These are phyloP conservation scores for Entomobrya multifasciata DNA, from an alignment of 2,888 invertebrate species.

Conservation along the genomic window DNA sequence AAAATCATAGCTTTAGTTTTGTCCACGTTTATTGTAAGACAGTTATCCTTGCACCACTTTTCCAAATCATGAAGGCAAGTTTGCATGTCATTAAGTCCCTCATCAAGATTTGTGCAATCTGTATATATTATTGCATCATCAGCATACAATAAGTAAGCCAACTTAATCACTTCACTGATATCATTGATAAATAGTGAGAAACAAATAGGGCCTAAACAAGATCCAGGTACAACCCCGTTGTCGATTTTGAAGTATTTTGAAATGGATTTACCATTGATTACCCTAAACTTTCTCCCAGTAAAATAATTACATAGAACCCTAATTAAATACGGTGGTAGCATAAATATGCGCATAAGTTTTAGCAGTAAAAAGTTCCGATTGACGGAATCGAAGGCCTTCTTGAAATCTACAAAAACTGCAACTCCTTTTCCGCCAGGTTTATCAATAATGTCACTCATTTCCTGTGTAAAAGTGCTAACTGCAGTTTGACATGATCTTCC, in stretches of 20 bases:
- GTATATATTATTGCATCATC: slow-evolving; percentile 26
- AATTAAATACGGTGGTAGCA: background rate
- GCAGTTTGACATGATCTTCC: background rate
- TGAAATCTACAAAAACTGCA: slow-evolving; percentile 28
- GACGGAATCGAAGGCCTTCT: slow-evolving; percentile 20
- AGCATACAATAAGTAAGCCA: slow-evolving; percentile 13
- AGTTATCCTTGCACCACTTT: slow-evolving; percentile 9
- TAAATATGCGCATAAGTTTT: slow-evolving; percentile 28
- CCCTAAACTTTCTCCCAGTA: background rate
- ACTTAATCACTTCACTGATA: background rate
- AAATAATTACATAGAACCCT: background rate
- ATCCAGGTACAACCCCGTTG: background rate
- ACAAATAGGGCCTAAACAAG: slow-evolving; percentile 4
- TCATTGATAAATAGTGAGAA: slow-evolving; percentile 42
- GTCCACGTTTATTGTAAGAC: background rate
- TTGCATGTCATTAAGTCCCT: background rate
- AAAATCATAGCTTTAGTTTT: slow-evolving; percentile 47
- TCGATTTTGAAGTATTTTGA: background rate
- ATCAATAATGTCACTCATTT: slow-evolving; percentile 1
- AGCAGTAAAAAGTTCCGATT: background rate
- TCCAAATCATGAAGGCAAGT: background rate
- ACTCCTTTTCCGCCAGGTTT: background rate
- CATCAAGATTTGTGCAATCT: slow-evolving; percentile 15
- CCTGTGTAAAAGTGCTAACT: background rate
- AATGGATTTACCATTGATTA: background rate